phyloP scores from a whole-genome alignment of 2,113 vertebrate species.

The Oryzias celebensis region DNA sequence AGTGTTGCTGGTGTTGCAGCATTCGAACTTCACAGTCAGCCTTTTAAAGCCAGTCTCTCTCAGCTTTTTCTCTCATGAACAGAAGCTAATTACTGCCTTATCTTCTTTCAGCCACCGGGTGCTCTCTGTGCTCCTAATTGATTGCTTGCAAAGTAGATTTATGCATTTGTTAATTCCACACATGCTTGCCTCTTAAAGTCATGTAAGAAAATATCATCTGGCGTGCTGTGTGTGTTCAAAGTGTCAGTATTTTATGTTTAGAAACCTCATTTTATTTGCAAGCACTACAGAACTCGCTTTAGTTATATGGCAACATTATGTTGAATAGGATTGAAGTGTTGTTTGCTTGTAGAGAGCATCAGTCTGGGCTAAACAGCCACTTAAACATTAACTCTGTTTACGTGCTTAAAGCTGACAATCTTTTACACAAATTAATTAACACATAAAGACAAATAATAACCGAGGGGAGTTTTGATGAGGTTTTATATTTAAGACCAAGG shows the following conservation, averaged over 20 bases:
- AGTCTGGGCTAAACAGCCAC: conserved; percentile 1
- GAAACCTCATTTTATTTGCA: conserved; percentile 22
- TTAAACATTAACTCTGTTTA: background rate
- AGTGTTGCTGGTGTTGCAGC: conserved; percentile 48
- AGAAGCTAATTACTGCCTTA: conserved; percentile 65
- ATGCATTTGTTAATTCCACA: conserved; percentile 61
- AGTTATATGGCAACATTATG: background rate
- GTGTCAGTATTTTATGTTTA: conserved; percentile 17
- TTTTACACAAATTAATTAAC: background rate
- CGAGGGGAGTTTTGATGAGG: too few relatives aligned
- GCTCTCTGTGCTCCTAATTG: conserved; percentile 56
- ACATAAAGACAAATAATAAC: background rate
- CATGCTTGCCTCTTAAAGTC: conserved; percentile 49
- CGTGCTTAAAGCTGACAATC: background rate
- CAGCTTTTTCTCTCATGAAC: conserved; percentile 64
- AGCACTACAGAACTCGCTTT: background rate
- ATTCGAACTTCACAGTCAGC: conserved; percentile 56
- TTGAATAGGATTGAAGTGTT: background rate
- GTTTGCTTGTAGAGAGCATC: background rate
- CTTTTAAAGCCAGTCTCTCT: conserved; percentile 52
- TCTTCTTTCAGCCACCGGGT: conserved; percentile 53
- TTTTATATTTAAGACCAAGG: background rate
- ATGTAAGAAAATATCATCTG: conserved; percentile 40
- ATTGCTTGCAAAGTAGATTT: conserved; percentile 61
- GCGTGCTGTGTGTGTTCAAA: conserved; percentile 16